Evolutionary conservation across 2,888 invertebrate genomes (phyloP).

Genomic region (Pristionchus mayeri): DNA sequence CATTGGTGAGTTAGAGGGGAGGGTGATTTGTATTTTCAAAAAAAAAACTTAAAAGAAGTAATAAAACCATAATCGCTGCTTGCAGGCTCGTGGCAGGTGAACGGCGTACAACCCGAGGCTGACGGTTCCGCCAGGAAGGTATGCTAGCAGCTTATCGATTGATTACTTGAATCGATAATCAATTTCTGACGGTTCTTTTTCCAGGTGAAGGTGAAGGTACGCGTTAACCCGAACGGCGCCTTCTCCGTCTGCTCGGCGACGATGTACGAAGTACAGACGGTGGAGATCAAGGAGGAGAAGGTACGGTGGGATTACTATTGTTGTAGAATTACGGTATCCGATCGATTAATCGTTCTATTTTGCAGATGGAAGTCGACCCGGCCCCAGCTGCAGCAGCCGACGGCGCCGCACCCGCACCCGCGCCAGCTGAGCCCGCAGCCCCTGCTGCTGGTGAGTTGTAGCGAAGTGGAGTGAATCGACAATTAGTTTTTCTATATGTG

Average conservation of each 20-base stretch:
- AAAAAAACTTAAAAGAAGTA: too few species aligned
- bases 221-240: slow-evolving; percentile 93
- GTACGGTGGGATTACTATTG: background rate
- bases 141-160: background rate
- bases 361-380: slow-evolving; percentile 46
- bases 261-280: slow-evolving; percentile 78
- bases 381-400: slow-evolving; percentile 30
- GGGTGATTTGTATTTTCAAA: background rate
- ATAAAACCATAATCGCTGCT: background rate
- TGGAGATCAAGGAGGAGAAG: slow-evolving; percentile 64
- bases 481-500: too few species aligned
- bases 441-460: too few species aligned
- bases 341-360: background rate
- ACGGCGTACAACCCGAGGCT: slow-evolving; percentile 85
- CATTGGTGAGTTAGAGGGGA: slow-evolving; percentile 67
- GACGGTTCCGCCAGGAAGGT: slow-evolving; percentile 89
- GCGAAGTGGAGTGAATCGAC: too few species aligned
- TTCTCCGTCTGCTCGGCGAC: slow-evolving; percentile 90
- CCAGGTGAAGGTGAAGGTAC: slow-evolving; percentile 88
- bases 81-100: slow-evolving; percentile 78
- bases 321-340: too few species aligned
- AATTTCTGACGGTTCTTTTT: background rate
- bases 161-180: background rate
- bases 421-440: too few species aligned
- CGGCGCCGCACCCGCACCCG: slow-evolving; percentile 64